These are phyloP conservation scores for Drosophila repletoides DNA, from an alignment of 1,140 invertebrate genomes.

Conservation along the genomic window DNA sequence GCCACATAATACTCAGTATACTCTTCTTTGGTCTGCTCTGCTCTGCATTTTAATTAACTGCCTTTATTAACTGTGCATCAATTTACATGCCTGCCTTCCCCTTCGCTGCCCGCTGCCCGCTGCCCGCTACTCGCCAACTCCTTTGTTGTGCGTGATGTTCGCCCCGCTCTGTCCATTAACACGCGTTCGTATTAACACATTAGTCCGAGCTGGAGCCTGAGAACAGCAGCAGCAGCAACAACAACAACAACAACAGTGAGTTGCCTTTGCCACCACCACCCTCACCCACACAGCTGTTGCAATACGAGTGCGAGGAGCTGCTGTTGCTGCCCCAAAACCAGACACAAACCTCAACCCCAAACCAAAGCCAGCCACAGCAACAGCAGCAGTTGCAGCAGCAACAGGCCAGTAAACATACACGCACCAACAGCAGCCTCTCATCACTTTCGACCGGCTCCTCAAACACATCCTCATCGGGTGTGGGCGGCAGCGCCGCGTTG, in stretches of 20 bases:
- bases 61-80: slow-evolving; percentile 63
- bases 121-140: slow-evolving; percentile 8
- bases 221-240: not conserved
- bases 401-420: slow-evolving; percentile 52
- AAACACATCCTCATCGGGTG: slow-evolving; percentile 51
- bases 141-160: too few species aligned
- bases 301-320: slow-evolving; percentile 56
- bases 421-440: slow-evolving; percentile 72
- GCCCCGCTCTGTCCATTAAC: slow-evolving; percentile 41
- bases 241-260: slow-evolving; percentile 40
- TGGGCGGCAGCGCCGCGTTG: slow-evolving; percentile 49
- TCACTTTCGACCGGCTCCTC: slow-evolving; percentile 62
- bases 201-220: slow-evolving; percentile 36
- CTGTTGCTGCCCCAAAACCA: slow-evolving; percentile 31
- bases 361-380: slow-evolving; percentile 9
- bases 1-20: not conserved
- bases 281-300: slow-evolving; percentile 75
- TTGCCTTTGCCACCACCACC: slow-evolving; percentile 73
- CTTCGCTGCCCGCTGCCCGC: not conserved
- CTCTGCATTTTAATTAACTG: slow-evolving; percentile 62
- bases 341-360: slow-evolving; percentile 9
- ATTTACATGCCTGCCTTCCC: slow-evolving; percentile 24
- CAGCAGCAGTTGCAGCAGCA: slow-evolving; percentile 26
- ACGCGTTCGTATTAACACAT: slow-evolving; percentile 64
- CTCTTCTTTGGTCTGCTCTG: too few species aligned